Evolutionary conservation across 2,888 invertebrate species (phyloP).

Genomic region (Trissolcus japonicus): DNA sequence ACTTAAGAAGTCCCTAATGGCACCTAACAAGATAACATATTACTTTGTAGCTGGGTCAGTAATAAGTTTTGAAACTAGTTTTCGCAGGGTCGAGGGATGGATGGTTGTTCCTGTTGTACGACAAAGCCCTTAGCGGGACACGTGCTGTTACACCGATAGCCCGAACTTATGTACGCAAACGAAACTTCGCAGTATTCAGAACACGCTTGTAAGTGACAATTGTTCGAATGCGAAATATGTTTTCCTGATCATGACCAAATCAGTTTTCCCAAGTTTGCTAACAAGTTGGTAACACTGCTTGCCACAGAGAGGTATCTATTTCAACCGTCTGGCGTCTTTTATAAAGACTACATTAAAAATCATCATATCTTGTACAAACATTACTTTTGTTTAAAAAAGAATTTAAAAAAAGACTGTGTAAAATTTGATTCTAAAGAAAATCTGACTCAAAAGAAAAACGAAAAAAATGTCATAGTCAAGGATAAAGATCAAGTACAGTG

Average conservation of each 20-base stretch:
- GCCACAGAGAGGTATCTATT: too few species aligned
- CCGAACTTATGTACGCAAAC: constrained; percentile 33
- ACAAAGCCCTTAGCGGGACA: constrained; percentile 43
- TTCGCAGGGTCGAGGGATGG: constrained; percentile 26
- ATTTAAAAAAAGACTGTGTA: too few species aligned
- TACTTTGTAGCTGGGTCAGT: constrained; percentile 37
- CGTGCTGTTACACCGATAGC: constrained; percentile 35
- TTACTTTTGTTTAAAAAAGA: too few species aligned
- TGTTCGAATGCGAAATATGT: constrained; percentile 30
- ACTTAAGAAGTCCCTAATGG: constrained; percentile 39
- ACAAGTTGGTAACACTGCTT: too few species aligned
- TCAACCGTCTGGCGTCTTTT: too few species aligned
- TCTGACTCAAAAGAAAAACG: too few species aligned
- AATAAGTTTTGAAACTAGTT: constrained; percentile 53
- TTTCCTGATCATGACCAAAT: neutral
- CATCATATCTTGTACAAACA: too few species aligned
- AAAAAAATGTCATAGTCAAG: too few species aligned
- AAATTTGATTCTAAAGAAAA: too few species aligned
- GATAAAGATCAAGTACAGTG: too few species aligned
- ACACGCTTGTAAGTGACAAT: constrained; percentile 28
- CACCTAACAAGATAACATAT: constrained; percentile 37
- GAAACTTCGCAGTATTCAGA: constrained; percentile 40
- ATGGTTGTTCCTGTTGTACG: constrained; percentile 40
- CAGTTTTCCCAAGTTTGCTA: too few species aligned
- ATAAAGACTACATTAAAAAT: too few species aligned